phyloP scores from a whole-genome alignment of 1,140 invertebrate genomes.

The Steinernema khuongi region DNA sequence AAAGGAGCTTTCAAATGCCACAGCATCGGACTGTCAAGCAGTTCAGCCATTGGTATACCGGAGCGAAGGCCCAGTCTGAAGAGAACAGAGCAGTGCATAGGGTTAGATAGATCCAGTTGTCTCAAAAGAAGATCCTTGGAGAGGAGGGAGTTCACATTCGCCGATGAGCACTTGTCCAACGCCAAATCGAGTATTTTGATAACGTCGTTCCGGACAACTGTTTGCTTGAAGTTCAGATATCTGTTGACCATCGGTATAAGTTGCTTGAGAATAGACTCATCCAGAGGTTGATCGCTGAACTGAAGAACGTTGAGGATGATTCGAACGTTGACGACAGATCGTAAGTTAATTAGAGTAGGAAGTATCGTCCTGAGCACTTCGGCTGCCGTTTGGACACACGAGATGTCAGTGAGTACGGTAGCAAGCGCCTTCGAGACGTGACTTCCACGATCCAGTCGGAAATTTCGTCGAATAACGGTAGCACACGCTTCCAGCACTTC shows the following conservation, averaged over 20 bases:
- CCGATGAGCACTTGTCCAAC: background rate
- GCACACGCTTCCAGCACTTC: background rate
- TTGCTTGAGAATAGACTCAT: background rate
- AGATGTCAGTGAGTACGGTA: background rate
- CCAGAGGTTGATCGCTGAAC: background rate
- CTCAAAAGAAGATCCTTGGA: background rate
- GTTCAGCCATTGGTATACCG: background rate
- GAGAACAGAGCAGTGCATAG: background rate
- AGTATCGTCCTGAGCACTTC: background rate
- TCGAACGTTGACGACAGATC: background rate
- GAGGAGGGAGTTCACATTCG: background rate
- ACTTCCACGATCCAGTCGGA: background rate
- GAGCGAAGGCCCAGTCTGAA: background rate
- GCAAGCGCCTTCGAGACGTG: background rate
- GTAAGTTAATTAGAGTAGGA: background rate
- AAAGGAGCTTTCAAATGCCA: background rate
- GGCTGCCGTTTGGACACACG: background rate
- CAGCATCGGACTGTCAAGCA: background rate
- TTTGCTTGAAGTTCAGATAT: conserved; percentile 1
- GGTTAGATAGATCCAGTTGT: background rate
- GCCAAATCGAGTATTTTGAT: background rate
- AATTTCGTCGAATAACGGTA: background rate
- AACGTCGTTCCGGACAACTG: background rate
- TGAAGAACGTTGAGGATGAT: background rate
- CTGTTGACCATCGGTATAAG: background rate